Base-by-base conservation (phyloP, 1,140 invertebrate genomes). In the Pachyrhynchus sulphureomaculatus region DNA sequence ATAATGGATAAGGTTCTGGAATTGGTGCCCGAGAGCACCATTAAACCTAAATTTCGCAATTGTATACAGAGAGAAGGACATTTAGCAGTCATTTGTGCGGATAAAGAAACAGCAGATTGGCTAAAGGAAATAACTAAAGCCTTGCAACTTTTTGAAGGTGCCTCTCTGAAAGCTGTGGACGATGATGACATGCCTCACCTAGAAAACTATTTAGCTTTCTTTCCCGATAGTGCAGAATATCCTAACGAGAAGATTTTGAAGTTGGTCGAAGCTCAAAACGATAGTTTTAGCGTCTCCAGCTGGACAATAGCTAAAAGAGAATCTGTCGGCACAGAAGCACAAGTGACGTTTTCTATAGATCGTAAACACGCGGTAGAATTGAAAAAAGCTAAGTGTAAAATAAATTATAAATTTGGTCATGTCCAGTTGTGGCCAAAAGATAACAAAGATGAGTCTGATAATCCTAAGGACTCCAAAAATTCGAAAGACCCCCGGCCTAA, bases 81-180 rank as follows among this genome's bases (percentile, higher is more conserved):
- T 44, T 26, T 58, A 29, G 21, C 32, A 20, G n/a, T 48, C 10
- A 58, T 44, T 18, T 57, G 54, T 33, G 42, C 54, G 9, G 1
- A 57, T 26, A 15, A 20, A 10, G 15, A 10, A 33, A 58, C 45
- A 15, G 45, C 55, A 20, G 32, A 36, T 13, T 58, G 55, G 45
- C 29, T 58, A n/a, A 58, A 47, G 26, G 53, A 56, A 3, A 15
- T 24, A 20, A 33, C 26, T 1, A 23, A 2, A 8, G 29, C 23
- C 18, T 17, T 55, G 8, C 24, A 44, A 13, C 53, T 39, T 0
- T 56, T 23, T 23, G 52, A 54, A 41, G 36, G 1, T 18, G 52
- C 2, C 41, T 20, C 51, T 10, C 36, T 42, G 21, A 55, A 39
- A 23, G 34, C 37, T 10, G 12, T 55, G 24, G 53, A 56, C 2